These are phyloP conservation scores for Ageneiosus marmoratus DNA, from an alignment of 2,113 vertebrate genomes.

Conservation along the genomic window DNA sequence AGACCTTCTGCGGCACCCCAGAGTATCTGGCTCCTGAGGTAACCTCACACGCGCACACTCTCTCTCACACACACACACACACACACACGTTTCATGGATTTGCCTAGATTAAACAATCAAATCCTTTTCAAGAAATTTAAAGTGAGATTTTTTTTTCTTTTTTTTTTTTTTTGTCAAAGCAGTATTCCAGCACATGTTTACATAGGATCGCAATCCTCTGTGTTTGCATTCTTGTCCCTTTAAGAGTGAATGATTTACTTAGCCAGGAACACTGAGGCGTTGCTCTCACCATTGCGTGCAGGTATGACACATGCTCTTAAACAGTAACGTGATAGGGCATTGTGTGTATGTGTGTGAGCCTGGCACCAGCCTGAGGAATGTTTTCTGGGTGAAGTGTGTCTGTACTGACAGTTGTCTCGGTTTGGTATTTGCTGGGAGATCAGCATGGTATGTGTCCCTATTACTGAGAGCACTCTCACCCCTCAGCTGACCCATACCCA, in stretches of 20 bases:
- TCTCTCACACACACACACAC: neutral
- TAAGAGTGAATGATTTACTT: slow-evolving; percentile 57
- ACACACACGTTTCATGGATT: neutral
- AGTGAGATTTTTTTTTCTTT: neutral
- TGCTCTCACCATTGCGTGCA: slow-evolving; percentile 65
- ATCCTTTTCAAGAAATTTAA: neutral
- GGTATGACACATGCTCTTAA: slow-evolving; percentile 67
- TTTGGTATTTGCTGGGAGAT: slow-evolving; percentile 65
- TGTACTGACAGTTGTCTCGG: slow-evolving; percentile 73
- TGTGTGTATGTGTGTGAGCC: slow-evolving; percentile 53
- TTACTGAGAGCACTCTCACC: slow-evolving; percentile 42
- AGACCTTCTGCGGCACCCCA: slow-evolving; percentile 91
- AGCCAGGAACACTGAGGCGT: slow-evolving; percentile 6
- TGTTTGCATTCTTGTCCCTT: slow-evolving; percentile 61
- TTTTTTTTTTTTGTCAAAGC: neutral
- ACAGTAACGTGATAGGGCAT: slow-evolving; percentile 63
- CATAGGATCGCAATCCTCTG: neutral
- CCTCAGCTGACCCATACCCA: slow-evolving; percentile 54
- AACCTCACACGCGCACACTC: neutral
- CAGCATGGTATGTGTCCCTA: slow-evolving; percentile 57
- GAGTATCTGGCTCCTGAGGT: slow-evolving; percentile 95
- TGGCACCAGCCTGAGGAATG: slow-evolving; percentile 56
- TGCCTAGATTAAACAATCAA: neutral
- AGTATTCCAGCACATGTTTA: neutral
- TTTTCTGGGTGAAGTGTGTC: slow-evolving; percentile 63